Evolutionary conservation across 1,140 invertebrate species (phyloP), one percentile per base, ranked within the genome.

Genomic region (Acromyrmex heyeri): DNA sequence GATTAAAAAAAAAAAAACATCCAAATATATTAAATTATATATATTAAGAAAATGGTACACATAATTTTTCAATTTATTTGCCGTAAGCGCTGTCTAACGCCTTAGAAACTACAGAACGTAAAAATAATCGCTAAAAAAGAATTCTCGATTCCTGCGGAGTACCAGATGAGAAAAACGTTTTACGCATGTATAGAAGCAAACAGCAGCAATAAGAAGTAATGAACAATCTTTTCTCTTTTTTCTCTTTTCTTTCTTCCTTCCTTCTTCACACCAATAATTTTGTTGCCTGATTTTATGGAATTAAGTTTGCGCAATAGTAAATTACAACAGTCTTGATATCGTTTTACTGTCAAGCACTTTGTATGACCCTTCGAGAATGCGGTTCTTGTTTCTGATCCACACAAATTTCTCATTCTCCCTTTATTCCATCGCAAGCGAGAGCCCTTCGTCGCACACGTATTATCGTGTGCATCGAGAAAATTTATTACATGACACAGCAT

Each of bases 271-370:
- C 44, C 44, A 38, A 69, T 18, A 79, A 69, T 79, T 50, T 78
- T 21, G 44, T 61, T 30, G 38, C 12, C 21, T 62, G 24, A 21
- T 6, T 24, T 64, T 34, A 64, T 1, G 24, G 3, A 78, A 78
- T 38, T 65, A 78, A 34, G 18, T 27, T 78, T 65, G 53, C 27
- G 38, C 38, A n/a, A 53, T n/a, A 50, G 27, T 78, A 65, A 78
- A 65, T 78, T 65, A 65, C 27, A 65, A 18, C 27, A 78, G 76
- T 78, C 61, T 78, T 65, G 61, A 78, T 77, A 48, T 78, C 44
- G 27, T 78, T 78, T 62, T 65, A 48, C 21, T 18, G 18, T 53
- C 16, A 48, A 48, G 48, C 21, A 24, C 10, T 78, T 67, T 67
- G 18, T 67, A 53, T 27, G 14, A n/a, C 16, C 3, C 18, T 53